phyloP scores from a whole-genome alignment of 1,140 invertebrate species.

The Hestina assimilis region DNA sequence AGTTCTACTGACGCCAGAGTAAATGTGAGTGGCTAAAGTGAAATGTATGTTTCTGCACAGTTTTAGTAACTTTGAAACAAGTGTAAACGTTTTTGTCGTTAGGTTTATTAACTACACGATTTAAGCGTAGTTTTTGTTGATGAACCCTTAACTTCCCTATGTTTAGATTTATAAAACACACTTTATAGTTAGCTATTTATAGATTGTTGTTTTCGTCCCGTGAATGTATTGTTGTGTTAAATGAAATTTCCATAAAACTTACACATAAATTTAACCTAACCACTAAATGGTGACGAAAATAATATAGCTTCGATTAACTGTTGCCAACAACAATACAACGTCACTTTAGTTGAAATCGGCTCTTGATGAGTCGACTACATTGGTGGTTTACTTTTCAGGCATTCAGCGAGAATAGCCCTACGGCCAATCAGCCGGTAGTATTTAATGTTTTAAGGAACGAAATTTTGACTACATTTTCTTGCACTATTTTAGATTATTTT shows the following conservation, averaged over 20 bases:
- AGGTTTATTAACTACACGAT: slow-evolving; percentile 61
- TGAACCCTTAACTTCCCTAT: slow-evolving; percentile 65
- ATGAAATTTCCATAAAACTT: slow-evolving; percentile 18
- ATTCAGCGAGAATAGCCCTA: slow-evolving; percentile 83
- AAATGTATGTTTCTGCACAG: slow-evolving; percentile 49
- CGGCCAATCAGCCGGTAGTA: slow-evolving; percentile 83
- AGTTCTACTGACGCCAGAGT: slow-evolving; percentile 64
- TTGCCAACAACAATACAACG: slow-evolving; percentile 68
- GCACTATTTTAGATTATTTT: slow-evolving; percentile 70
- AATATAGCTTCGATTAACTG: slow-evolving; percentile 7
- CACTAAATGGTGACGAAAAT: slow-evolving; percentile 35
- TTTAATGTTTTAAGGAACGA: slow-evolving; percentile 76
- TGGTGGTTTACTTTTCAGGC: slow-evolving; percentile 81
- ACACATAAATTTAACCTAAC: neutral
- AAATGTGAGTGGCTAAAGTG: slow-evolving; percentile 56
- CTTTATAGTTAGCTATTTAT: slow-evolving; percentile 69
- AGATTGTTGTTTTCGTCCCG: slow-evolving; percentile 69
- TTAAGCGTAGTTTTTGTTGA: slow-evolving; percentile 71
- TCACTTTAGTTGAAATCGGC: slow-evolving; percentile 71
- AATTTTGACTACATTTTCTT: slow-evolving; percentile 70
- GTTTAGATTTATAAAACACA: slow-evolving; percentile 65
- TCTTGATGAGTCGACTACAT: slow-evolving; percentile 73
- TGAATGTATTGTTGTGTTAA: slow-evolving; percentile 76
- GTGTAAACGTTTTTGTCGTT: slow-evolving; percentile 67
- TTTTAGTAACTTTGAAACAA: slow-evolving; percentile 67